These are phyloP conservation scores for Drosophila mimetica DNA, from an alignment of 2,888 invertebrate genomes.

Conservation along the genomic window DNA sequence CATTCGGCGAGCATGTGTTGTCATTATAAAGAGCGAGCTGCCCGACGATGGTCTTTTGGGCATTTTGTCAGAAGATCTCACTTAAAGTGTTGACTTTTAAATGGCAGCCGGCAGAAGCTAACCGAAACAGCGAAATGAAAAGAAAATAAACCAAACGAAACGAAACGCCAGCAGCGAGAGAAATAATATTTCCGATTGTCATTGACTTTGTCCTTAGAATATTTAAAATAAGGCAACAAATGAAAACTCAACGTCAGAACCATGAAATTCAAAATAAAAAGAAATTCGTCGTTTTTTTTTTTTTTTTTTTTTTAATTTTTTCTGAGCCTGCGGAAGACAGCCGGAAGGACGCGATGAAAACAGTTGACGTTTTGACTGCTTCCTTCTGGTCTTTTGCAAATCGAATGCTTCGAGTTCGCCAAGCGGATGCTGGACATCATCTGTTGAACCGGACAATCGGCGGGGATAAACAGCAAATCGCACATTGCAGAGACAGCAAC, in stretches of 20 bases:
- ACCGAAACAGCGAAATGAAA: slow-evolving; percentile 20
- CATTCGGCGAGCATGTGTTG: slow-evolving; percentile 1
- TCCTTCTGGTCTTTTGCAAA: slow-evolving; percentile 52
- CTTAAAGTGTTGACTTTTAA: slow-evolving; percentile 33
- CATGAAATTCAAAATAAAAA: slow-evolving; percentile 7
- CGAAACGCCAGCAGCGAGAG: slow-evolving; percentile 21
- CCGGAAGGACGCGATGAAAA: slow-evolving; percentile 26
- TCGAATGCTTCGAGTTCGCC: slow-evolving; percentile 5
- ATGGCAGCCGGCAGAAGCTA: slow-evolving; percentile 24
- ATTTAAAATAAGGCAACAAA: slow-evolving; percentile 19
- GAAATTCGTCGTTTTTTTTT: slow-evolving; percentile 1
- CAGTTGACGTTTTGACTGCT: slow-evolving; percentile 28
- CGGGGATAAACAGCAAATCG: background rate
- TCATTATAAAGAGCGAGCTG: background rate
- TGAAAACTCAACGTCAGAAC: slow-evolving; percentile 17
- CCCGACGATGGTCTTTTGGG: slow-evolving; percentile 1
- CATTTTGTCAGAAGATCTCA: background rate
- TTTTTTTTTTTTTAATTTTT: background rate
- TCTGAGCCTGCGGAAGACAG: slow-evolving; percentile 9
- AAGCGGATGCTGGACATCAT: slow-evolving; percentile 7
- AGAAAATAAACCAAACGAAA: slow-evolving; percentile 19
- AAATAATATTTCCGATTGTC: slow-evolving; percentile 45
- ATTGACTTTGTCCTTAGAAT: slow-evolving; percentile 62
- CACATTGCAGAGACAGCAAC: background rate
- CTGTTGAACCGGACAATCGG: background rate